phyloP scores from a whole-genome alignment of 1,140 invertebrate genomes.

The Notospermus geniculatus region DNA sequence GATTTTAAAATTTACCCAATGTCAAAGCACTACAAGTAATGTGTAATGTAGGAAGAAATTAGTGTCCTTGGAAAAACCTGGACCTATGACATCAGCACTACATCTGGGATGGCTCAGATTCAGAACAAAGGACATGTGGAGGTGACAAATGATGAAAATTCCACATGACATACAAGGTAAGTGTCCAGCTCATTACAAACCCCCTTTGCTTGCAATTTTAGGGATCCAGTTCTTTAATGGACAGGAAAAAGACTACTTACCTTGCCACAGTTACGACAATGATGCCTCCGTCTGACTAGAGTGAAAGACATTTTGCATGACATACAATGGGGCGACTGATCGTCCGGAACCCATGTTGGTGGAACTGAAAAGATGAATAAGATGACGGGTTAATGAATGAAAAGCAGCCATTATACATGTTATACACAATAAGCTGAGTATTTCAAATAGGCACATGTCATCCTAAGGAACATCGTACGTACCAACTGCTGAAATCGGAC shows the following conservation, averaged over 20 bases:
- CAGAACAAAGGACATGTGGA: background rate
- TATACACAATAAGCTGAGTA: too few relatives aligned
- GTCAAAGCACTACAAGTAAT: too few relatives aligned
- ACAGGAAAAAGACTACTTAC: too few relatives aligned
- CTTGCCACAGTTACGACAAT: constrained; percentile 88
- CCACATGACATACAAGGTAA: background rate
- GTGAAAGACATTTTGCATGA: constrained; percentile 88
- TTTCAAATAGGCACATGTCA: too few relatives aligned
- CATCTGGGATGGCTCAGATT: background rate
- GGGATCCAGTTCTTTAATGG: background rate
- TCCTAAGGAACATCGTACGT: background rate
- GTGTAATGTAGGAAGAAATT: too few relatives aligned
- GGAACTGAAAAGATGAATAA: constrained; percentile 57
- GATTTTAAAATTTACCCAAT: too few relatives aligned
- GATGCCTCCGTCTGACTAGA: constrained; percentile 89
- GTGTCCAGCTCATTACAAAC: background rate
- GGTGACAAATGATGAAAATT: background rate
- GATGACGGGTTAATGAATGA: background rate
- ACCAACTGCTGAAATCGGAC: too few relatives aligned
- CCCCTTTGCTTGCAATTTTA: background rate
- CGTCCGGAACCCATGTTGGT: constrained; percentile 84
- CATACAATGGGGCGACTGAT: constrained; percentile 82
- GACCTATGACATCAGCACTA: too few relatives aligned
- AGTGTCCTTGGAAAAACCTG: too few relatives aligned
- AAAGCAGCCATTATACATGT: too few relatives aligned